A percentile compares a stretch with the other conserved stretches of the same genome.
Conservation (phyloP, 2,113 vertebrate genomes). For the Corythoichthys intestinalis region DNA sequence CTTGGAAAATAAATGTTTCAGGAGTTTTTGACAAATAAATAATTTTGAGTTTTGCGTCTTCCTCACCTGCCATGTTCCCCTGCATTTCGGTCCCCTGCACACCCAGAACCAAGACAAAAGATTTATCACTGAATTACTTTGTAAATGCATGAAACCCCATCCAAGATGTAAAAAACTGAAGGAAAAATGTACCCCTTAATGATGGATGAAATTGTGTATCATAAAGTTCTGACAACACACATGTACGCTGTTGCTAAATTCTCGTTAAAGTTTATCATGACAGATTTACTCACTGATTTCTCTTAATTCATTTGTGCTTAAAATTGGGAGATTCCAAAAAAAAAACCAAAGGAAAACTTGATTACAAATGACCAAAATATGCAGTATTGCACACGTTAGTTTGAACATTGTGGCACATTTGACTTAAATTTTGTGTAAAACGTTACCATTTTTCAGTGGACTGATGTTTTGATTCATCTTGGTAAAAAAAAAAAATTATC, state of each 20-base stretch:
- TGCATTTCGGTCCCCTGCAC: no score
- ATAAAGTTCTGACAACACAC: background rate
- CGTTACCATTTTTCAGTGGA: no score
- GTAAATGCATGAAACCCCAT: background rate
- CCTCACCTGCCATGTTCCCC: no score
- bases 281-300: background rate
- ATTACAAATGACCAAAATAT: background rate
- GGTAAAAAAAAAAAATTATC: no score
- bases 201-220: background rate
- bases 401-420: no score
- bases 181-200: background rate
- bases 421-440: no score
- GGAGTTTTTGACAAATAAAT: no score
- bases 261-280: background rate
- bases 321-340: background rate
- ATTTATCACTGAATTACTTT: background rate
- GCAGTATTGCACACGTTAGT: no score
- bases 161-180: background rate
- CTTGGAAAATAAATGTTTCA: no score
- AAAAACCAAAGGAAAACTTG: background rate
- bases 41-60: no score
- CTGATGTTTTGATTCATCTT: no score
- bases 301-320: background rate
- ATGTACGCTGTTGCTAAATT: background rate
- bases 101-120: background rate